Conservation (phyloP, 30 jellyfish, hydroid and myxozoan species). For the Turritopsis rubra region DNA sequence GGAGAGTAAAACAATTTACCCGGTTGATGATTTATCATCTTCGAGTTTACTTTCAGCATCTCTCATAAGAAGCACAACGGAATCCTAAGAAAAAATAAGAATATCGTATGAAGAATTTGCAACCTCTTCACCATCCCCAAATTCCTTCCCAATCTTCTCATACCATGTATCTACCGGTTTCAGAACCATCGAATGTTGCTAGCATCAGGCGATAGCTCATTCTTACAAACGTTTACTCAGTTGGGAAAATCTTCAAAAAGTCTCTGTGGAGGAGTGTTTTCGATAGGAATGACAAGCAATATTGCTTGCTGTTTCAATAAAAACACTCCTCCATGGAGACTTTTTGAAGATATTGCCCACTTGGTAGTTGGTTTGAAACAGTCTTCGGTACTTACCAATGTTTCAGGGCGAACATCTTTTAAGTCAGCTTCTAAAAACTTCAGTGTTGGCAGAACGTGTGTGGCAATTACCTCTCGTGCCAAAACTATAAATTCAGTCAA, state of each 20-base stretch:
- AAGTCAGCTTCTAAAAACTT: slow-evolving; percentile 65
- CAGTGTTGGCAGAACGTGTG: slow-evolving; percentile 66
- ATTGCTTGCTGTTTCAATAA: too few relatives aligned
- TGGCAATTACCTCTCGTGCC: slow-evolving; percentile 45
- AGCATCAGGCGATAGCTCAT: too few relatives aligned
- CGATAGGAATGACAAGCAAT: too few relatives aligned
- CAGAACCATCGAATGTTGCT: too few relatives aligned
- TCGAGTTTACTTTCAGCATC: slow-evolving; percentile 75
- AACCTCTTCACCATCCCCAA: neutral
- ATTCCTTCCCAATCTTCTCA: slow-evolving; percentile 8
- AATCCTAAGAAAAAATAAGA: slow-evolving; percentile 41
- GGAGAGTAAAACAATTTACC: slow-evolving; percentile 43
- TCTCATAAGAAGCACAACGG: slow-evolving; percentile 38
- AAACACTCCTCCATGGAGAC: too few relatives aligned
- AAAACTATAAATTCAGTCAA: slow-evolving; percentile 21
- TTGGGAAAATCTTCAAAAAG: too few relatives aligned
- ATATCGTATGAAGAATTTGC: neutral
- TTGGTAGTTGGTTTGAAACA: too few relatives aligned
- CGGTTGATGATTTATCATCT: slow-evolving; percentile 41
- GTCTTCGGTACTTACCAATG: slow-evolving; percentile 33
- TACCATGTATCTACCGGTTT: too few relatives aligned
- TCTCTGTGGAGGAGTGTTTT: too few relatives aligned
- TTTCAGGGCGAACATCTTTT: slow-evolving; percentile 77
- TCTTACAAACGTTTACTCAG: too few relatives aligned
- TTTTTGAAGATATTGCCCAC: too few relatives aligned